phyloP scores from a whole-genome alignment of 2,888 invertebrate genomes.

The Catocala fraxini region DNA sequence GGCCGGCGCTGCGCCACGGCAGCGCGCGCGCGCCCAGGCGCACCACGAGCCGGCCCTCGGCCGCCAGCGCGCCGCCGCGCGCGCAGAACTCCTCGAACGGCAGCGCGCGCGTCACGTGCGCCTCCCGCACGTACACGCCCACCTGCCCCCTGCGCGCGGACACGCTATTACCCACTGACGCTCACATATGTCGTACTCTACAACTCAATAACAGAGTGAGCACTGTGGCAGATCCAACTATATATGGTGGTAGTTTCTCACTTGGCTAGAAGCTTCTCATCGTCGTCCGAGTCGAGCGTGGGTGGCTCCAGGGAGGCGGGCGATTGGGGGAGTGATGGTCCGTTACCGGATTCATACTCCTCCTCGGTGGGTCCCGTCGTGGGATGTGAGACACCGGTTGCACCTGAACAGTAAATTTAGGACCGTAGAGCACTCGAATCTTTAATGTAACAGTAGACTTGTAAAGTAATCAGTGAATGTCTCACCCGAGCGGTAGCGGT shows the following conservation, averaged over 20 bases:
- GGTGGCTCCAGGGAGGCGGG: slow-evolving; percentile 96
- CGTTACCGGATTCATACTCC: slow-evolving; percentile 98
- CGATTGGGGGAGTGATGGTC: slow-evolving; percentile 97
- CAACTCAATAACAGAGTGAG: too few relatives aligned
- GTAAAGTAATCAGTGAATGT: not conserved
- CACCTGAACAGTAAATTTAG: slow-evolving; percentile 38
- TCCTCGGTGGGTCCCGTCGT: slow-evolving; percentile 90
- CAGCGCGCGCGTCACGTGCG: slow-evolving; percentile 76
- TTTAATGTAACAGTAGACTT: too few relatives aligned
- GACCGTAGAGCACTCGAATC: too few relatives aligned
- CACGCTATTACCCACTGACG: not conserved
- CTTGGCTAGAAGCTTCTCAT: slow-evolving; percentile 90
- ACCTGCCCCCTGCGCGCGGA: slow-evolving; percentile 79
- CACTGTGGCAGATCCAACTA: not conserved
- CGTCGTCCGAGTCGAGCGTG: slow-evolving; percentile 94
- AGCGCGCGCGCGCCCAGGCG: slow-evolving; percentile 95
- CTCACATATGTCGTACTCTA: too few relatives aligned
- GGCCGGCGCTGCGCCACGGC: slow-evolving; percentile 96
- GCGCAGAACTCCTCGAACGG: slow-evolving; percentile 81
- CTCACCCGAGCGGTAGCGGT: slow-evolving; percentile 79
- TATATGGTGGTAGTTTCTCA: slow-evolving; percentile 49
- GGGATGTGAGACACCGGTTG: slow-evolving; percentile 46
- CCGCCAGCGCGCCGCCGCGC: slow-evolving; percentile 94
- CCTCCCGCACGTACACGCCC: slow-evolving; percentile 78
- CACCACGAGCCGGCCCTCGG: slow-evolving; percentile 94